Evolutionary conservation across 2,797 vertebrate genomes (phyloP), one percentile per base, ranked within the genome.

Genomic region (Nasua narica): DNA sequence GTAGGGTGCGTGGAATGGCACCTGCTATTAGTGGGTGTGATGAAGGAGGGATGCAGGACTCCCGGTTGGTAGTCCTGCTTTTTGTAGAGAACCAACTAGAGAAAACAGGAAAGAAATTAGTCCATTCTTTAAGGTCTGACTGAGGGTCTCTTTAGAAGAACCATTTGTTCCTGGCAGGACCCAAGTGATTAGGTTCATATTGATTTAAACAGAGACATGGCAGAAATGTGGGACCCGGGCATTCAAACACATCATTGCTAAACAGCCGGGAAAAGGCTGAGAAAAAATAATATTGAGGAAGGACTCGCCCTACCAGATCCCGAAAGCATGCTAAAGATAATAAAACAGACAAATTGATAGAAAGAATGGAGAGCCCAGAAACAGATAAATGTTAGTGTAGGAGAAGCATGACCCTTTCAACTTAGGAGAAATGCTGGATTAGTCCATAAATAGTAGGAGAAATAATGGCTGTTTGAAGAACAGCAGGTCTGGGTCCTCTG

Each of bases 1-100:
- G 99, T 99, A 98, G 62, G 97, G 96, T 67, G 77, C 90, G 58
- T 60, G 50, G 29, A n/a, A 35, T n/a, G 43, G 4, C 50, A 65
- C 27, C 0, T 23, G 85, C 54, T 54, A 15, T 77, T n/a, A n/a
- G 48, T 54, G 23, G 1, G 8, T 43, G 0, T 60, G n/a, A 16
- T 15, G 5, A 14, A 50, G 67, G 46, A 6, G 25, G 9, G 35
- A 3, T 43, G 37, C 40, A 92, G 43, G 58, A 35, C n/a, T 78
- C 83, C 8, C 69, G 79, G 60, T 87, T 37, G 56, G 9, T 21
- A 69, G 56, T 50, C 82, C 0, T 78, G 58, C 78, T 56, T 70
- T 83, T 79, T 79, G 19, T 91, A 60, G 32, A 58, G 72, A 70
- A 81, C 67, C 23, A 65, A 46, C 54, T 56, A n/a, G 90, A 91